phyloP scores from a whole-genome alignment of 2,113 vertebrate species.

The Diadophis punctatus region DNA sequence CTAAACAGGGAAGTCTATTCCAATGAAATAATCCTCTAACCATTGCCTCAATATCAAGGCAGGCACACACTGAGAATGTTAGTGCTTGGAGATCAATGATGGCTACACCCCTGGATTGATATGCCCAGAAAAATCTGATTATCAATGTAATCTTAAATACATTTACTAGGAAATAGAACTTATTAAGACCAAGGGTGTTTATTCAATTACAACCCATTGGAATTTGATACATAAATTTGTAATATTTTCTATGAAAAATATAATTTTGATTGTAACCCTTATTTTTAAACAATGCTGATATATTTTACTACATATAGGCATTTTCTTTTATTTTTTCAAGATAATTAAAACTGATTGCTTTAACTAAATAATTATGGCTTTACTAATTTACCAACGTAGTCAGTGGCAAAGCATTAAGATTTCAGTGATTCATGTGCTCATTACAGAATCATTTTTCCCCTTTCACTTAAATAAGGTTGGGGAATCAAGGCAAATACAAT shows the following conservation, averaged over 20 bases:
- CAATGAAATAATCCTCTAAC: not conserved
- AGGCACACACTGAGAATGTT: not conserved
- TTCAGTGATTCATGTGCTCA: not conserved
- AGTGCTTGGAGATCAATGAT: not conserved
- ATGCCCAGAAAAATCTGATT: not conserved
- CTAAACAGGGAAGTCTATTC: not conserved
- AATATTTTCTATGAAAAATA: not conserved
- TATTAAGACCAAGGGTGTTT: not conserved
- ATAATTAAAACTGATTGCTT: not conserved
- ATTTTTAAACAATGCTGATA: not conserved
- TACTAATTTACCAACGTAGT: not conserved
- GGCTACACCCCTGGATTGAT: not conserved
- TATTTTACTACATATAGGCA: not conserved
- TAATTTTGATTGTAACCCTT: not conserved
- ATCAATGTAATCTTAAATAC: not conserved
- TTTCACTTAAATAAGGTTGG: not conserved
- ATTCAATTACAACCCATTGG: not conserved
- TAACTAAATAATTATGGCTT: not conserved
- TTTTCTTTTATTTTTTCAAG: not conserved
- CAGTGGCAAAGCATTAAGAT: not conserved
- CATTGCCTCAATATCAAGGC: not conserved
- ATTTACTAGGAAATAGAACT: not conserved
- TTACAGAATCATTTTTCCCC: not conserved
- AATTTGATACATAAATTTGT: not conserved
- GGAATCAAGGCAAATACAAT: constrained; percentile 34